Percentiles rank a stretch among this genome's conserved stretches.
Conservation (phyloP, 2,888 invertebrate species). For the Epiperipatus broadwayi region DNA sequence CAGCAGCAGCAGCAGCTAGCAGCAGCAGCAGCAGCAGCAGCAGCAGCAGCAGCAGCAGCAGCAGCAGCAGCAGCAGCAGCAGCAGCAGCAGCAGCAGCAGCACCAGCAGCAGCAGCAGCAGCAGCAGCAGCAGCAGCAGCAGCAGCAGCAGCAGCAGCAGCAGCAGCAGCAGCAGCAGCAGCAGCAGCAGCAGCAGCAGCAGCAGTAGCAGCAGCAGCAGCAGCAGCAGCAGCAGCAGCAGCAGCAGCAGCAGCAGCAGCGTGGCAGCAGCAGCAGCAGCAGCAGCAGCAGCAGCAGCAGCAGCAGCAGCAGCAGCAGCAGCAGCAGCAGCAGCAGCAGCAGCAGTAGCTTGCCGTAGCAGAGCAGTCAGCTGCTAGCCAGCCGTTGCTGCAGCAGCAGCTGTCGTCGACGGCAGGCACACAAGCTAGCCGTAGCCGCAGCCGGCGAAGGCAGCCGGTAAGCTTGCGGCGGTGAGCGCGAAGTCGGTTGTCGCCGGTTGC, state of each 20-base stretch:
- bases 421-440: no score
- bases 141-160: constrained; percentile 3
- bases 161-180: constrained; percentile 3
- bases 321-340: no score
- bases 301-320: no score
- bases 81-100: constrained; percentile 1
- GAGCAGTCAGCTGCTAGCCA: no score
- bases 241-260: no score
- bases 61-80: constrained; percentile 3
- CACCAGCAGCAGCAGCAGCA: background rate
- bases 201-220: constrained; percentile 3
- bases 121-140: constrained; percentile 3
- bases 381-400: no score
- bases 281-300: constrained; percentile 3
- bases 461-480: no score
- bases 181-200: constrained; percentile 3
- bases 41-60: constrained; percentile 3
- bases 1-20: constrained; percentile 3
- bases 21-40: constrained; percentile 3
- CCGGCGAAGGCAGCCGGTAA: no score
- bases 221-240: constrained; percentile 3
- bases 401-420: no score
- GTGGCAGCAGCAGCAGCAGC: constrained; percentile 3
- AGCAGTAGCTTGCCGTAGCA: no score
- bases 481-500: no score